Percentiles rank a stretch among this genome's conserved stretches.
Evolutionary conservation across 1,140 invertebrate genomes (phyloP).

Genomic region (Oscheius sp.): DNA sequence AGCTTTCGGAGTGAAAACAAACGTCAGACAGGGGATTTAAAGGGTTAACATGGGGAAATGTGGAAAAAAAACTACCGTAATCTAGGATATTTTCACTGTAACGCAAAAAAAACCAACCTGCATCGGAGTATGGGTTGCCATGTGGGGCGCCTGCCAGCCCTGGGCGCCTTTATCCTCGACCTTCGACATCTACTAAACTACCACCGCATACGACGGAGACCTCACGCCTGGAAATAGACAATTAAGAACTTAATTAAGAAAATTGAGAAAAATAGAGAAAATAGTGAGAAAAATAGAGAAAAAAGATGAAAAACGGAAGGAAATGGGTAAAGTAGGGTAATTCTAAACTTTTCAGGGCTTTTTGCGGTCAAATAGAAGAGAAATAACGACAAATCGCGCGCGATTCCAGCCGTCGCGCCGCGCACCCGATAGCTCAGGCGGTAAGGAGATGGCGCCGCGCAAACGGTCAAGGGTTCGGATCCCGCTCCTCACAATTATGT

Average conservation of each 20-base stretch:
- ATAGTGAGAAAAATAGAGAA: constrained; percentile 9
- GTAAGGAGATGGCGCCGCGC: no score
- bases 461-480: no score
- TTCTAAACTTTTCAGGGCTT: constrained; percentile 14
- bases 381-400: no score
- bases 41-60: no score
- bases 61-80: no score
- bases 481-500: no score
- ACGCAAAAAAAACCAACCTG: constrained; percentile 4
- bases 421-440: no score
- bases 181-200: neutral
- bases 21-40: no score
- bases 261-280: constrained; percentile 19
- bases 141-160: constrained; percentile 1
- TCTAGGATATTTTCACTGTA: neutral
- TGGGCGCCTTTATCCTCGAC: neutral
- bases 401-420: no score
- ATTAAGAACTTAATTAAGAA: constrained; percentile 13
- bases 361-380: no score
- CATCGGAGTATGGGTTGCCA: neutral
- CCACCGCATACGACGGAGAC: constrained; percentile 9
- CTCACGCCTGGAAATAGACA: constrained; percentile 8
- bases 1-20: no score
- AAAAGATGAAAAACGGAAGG: constrained; percentile 1
- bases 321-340: constrained; percentile 10